A percentile compares a stretch with the other conserved stretches of the same genome.
phyloP scores from a whole-genome alignment of 1,140 invertebrate species.

The Papilio polyxenes region DNA sequence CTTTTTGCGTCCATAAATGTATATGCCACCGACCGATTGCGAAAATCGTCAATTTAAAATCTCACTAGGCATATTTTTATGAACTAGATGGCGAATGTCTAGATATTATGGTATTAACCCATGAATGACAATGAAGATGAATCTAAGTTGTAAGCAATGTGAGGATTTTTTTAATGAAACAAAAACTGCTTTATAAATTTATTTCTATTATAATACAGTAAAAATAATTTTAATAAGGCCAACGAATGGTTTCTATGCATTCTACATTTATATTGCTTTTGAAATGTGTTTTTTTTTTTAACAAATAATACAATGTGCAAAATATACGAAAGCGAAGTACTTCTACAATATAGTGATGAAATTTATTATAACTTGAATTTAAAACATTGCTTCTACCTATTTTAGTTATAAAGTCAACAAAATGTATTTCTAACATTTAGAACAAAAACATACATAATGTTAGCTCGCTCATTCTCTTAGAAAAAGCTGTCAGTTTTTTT shows the following conservation, averaged over 20 bases:
- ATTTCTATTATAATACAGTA: neutral
- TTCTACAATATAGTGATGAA: neutral
- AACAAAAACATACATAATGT: too few relatives aligned
- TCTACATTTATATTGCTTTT: neutral
- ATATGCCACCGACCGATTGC: too few relatives aligned
- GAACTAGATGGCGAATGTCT: too few relatives aligned
- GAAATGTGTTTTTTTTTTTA: neutral
- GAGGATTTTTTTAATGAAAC: neutral
- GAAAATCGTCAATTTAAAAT: neutral
- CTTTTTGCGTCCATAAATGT: too few relatives aligned
- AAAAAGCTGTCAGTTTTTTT: too few relatives aligned
- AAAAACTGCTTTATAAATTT: neutral
- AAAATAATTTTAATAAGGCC: conserved; percentile 18
- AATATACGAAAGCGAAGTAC: neutral
- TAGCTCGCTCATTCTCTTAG: too few relatives aligned
- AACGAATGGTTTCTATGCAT: conserved; percentile 10
- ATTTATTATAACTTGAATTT: neutral
- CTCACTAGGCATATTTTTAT: neutral
- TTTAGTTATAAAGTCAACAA: neutral
- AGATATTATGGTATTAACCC: neutral
- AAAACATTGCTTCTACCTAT: neutral
- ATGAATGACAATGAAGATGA: neutral
- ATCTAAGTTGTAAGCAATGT: neutral
- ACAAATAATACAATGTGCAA: neutral
- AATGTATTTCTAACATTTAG: too few relatives aligned